Evolutionary conservation across 2,113 vertebrate species (phyloP), one percentile per base, ranked within the genome.

Genomic region (Phoxinus phoxinus): DNA sequence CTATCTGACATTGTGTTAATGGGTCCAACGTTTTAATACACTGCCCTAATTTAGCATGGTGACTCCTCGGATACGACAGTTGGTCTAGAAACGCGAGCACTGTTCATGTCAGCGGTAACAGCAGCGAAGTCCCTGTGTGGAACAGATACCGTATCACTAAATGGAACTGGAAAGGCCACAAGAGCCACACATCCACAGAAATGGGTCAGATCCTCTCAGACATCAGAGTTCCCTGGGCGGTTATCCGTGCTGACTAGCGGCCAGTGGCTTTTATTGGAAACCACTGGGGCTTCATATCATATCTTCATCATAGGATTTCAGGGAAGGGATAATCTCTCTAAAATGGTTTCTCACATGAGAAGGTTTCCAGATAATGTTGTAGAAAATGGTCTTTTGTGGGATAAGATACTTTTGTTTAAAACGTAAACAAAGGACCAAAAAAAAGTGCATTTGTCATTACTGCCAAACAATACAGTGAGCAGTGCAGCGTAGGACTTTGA

Each of bases 401-500:
- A 37, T 59, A n/a, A 35, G 30, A 76, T 19, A 76, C 25, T 56
- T 61, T 75, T 75, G n/a, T 23, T 37, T n/a, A 17, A 56, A 74
- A 74, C 35, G 25, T 6, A 58, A 41, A 80, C 2, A 25, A 80
- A 80, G 3, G 3, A 73, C 9, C 15, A 48, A 56, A 21, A 56
- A 41, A 19, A 81, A 2, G 25, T 65, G 59, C 71, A 73, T 85
- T 37, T 86, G 67, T 87, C n/a, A 74, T 83, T 78, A 84, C 73
- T 90, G 88, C 89, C 88, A 85, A 87, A 87, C 46, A 19, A 83
- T 51, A 80, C 44, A 41, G 15, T 56, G 23, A 59, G 56, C 59
- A 80, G 30, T 83, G 81, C 71, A 84, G 44, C 73, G 27, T 48
- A 86, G 85, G 83, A 69, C 85, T 86, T 78, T 83, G 77, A 78